Conservation (phyloP, 64 coral and sea anemone genomes). For the Platygyra sinensis region DNA sequence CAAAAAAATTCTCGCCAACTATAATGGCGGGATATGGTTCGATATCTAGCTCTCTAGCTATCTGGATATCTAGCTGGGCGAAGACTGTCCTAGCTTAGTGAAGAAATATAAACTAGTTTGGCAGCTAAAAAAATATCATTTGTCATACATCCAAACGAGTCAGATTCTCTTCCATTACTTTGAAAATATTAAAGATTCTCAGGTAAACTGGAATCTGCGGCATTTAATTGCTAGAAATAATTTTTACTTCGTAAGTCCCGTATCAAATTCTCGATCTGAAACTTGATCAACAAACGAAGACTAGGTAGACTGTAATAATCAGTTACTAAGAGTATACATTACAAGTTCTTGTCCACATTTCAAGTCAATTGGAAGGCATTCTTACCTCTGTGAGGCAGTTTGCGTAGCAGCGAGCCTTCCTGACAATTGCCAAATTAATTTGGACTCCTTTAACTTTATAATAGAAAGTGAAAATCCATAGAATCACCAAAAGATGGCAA, state of each 20-base stretch:
- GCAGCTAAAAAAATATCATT: neutral
- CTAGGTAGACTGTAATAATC: neutral
- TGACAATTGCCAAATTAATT: neutral
- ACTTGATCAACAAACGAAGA: neutral
- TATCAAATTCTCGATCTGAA: neutral
- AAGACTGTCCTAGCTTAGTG: neutral
- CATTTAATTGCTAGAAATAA: too few relatives aligned
- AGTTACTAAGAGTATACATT: neutral
- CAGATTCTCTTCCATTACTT: neutral
- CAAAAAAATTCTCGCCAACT: neutral
- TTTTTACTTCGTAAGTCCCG: too few relatives aligned
- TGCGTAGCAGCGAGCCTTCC: constrained; percentile 53
- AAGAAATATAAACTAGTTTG: neutral
- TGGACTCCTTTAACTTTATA: neutral
- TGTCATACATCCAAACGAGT: neutral
- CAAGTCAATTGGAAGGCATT: neutral
- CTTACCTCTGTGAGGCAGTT: constrained; percentile 52
- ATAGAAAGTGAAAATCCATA: neutral
- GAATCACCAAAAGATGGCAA: neutral
- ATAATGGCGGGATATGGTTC: too few relatives aligned
- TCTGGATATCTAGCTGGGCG: neutral
- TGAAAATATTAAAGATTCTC: neutral
- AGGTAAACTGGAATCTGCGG: too few relatives aligned
- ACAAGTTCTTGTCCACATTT: neutral
- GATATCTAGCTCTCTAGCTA: neutral